phyloP scores from a whole-genome alignment of 1,140 invertebrate species.

The Triops longicaudatus region DNA sequence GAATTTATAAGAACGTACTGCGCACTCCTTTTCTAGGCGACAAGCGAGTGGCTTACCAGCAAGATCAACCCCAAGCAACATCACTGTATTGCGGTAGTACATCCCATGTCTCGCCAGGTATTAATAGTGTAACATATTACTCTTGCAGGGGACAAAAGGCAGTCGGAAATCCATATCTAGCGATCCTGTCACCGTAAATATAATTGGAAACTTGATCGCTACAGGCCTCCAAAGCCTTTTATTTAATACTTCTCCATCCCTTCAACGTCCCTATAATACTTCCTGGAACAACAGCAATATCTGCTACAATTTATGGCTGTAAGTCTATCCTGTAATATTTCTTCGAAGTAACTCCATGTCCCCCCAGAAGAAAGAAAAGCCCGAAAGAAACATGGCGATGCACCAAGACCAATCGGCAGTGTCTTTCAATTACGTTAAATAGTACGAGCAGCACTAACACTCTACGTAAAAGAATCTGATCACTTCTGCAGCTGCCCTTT shows the following conservation, averaged over 20 bases:
- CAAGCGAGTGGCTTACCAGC: too few species aligned
- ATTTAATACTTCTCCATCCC: background rate
- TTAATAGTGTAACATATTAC: too few species aligned
- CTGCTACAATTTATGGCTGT: background rate
- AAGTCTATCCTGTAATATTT: too few species aligned
- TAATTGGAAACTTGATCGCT: background rate
- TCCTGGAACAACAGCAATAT: background rate
- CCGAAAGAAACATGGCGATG: background rate
- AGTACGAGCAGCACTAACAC: background rate
- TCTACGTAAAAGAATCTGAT: background rate
- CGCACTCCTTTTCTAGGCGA: too few species aligned
- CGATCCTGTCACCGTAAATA: background rate
- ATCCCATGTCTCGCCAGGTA: too few species aligned
- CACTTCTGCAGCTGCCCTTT: conserved; percentile 5
- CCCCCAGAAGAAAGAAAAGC: background rate
- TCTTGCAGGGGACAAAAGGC: too few species aligned
- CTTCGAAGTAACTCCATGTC: background rate
- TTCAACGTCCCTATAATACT: background rate
- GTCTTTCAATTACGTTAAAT: background rate
- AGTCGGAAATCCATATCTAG: background rate
- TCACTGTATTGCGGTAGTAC: too few species aligned
- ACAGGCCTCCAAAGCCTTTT: background rate
- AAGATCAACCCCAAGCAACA: too few species aligned
- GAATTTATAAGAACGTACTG: too few species aligned
- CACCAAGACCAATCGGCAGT: background rate